A percentile compares a stretch with the other conserved stretches of the same genome.
These are phyloP conservation scores for Alethe diademata DNA, from an alignment of 2,113 vertebrate species.

Conservation along the genomic window DNA sequence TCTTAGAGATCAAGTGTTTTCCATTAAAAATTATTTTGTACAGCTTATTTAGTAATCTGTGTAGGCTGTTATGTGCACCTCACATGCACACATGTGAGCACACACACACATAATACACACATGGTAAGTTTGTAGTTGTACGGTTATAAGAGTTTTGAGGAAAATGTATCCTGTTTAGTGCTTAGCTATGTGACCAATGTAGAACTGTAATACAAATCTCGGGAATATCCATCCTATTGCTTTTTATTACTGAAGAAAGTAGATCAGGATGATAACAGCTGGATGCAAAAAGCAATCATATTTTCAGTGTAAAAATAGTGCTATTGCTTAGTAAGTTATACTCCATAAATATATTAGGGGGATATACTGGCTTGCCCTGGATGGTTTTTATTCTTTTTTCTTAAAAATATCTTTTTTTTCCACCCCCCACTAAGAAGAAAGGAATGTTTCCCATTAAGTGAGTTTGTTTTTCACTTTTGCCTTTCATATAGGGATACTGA, in stretches of 20 bases:
- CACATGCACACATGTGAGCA: not conserved
- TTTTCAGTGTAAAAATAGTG: not conserved
- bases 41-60: not conserved
- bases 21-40: not conserved
- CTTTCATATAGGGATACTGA: conserved; percentile 87
- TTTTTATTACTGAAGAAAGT: conserved; percentile 18
- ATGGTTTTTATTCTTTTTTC: not conserved
- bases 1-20: not conserved
- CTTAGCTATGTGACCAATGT: not conserved
- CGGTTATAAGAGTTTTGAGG: not conserved
- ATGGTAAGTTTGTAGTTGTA: not conserved
- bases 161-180: not conserved
- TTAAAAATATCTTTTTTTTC: not conserved
- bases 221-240: not conserved
- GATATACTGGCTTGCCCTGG: not conserved
- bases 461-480: conserved; percentile 56
- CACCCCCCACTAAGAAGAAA: not conserved
- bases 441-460: conserved; percentile 12
- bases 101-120: fast-evolving
- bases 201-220: not conserved
- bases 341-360: not conserved
- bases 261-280: conserved; percentile 17
- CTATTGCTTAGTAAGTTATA: not conserved
- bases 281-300: not conserved
- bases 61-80: not conserved